Evolutionary conservation across 2,797 vertebrate genomes (phyloP).

Genomic region (Melanotaenia trifasciata): DNA sequence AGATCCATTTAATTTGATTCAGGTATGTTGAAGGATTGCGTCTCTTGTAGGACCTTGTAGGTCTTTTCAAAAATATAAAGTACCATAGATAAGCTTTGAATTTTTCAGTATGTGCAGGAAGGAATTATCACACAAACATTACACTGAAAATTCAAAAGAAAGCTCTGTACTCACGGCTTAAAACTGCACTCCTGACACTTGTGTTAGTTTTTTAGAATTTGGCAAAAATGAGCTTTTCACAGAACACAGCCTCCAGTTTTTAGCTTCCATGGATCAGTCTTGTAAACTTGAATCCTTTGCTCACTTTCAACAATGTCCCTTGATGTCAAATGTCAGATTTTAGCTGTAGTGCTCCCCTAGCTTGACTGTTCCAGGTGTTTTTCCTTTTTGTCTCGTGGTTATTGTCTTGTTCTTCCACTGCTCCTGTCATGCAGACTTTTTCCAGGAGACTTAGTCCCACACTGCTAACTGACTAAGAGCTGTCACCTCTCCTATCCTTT

Average conservation of each 20-base stretch:
- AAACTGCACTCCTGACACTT: conserved; percentile 28
- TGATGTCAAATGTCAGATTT: conserved; percentile 21
- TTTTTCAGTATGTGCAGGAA: background rate
- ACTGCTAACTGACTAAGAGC: conserved; percentile 65
- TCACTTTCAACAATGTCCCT: conserved; percentile 9
- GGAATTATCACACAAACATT: background rate
- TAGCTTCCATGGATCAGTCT: conserved; percentile 44
- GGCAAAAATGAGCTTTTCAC: conserved; percentile 38
- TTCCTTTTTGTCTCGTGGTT: conserved; percentile 43
- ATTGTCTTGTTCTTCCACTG: conserved; percentile 50
- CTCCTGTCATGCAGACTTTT: conserved; percentile 57
- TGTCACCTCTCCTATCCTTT: conserved; percentile 68
- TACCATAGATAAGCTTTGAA: background rate
- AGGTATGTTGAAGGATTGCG: no score
- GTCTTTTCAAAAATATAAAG: background rate
- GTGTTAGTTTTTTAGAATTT: conserved; percentile 19
- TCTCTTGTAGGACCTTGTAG: no score
- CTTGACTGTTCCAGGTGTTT: conserved; percentile 22
- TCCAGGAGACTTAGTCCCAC: conserved; percentile 64
- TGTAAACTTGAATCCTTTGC: conserved; percentile 38
- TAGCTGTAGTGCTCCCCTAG: conserved; percentile 27
- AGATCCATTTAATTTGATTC: no score
- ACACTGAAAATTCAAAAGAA: conserved; percentile 24
- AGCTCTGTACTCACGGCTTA: conserved; percentile 60
- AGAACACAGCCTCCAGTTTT: conserved; percentile 30